These are phyloP conservation scores for Halictus ligatus DNA, from an alignment of 2,888 invertebrate genomes.

Conservation along the genomic window DNA sequence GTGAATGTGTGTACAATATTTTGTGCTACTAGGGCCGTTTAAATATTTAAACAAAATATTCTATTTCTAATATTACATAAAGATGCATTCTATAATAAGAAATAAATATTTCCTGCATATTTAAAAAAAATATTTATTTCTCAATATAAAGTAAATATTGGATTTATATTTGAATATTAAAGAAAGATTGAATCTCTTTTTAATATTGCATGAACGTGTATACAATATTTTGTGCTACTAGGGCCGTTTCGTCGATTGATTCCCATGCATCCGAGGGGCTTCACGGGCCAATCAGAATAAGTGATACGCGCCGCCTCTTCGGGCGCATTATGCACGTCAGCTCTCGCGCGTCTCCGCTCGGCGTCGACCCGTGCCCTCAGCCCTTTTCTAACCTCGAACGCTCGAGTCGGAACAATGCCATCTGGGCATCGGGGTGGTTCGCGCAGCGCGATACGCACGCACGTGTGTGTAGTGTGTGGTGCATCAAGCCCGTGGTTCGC, in stretches of 20 bases:
- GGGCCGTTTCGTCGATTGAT: conserved; percentile 66
- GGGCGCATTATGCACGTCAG: conserved; percentile 56
- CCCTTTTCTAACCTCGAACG: conserved; percentile 45
- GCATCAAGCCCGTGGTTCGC: conserved; percentile 45
- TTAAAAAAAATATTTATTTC: no score
- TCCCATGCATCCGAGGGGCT: conserved; percentile 54
- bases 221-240: no score
- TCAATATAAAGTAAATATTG: no score
- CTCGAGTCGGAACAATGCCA: conserved; percentile 58
- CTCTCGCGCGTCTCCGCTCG: conserved; percentile 22
- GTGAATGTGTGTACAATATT: no score
- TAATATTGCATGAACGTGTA: no score
- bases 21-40: no score
- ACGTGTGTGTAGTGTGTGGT: conserved; percentile 11
- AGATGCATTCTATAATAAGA: no score
- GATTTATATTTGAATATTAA: no score
- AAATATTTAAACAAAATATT: no score
- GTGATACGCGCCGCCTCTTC: conserved; percentile 67
- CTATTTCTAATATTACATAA: no score
- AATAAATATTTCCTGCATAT: no score
- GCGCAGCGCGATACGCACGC: conserved; percentile 34
- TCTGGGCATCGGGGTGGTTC: conserved; percentile 54
- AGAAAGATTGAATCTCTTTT: no score
- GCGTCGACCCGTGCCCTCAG: conserved; percentile 33
- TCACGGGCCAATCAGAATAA: conserved; percentile 74